Evolutionary conservation across 2,888 invertebrate species (phyloP).

Genomic region (Escarpia spicata): DNA sequence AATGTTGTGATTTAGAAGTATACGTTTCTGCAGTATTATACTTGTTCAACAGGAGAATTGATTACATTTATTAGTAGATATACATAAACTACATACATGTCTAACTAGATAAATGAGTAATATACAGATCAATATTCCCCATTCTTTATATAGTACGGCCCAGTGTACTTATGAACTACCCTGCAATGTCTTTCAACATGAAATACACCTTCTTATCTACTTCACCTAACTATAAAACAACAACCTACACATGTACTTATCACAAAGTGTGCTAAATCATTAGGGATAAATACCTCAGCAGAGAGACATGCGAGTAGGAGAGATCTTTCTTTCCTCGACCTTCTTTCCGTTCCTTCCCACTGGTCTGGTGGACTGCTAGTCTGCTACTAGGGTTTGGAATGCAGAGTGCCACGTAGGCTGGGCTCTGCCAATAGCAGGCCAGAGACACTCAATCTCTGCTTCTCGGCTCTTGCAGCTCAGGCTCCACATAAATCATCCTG

Average conservation of each 20-base stretch:
- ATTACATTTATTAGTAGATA: no score
- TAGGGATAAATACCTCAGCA: background rate
- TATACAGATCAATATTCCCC: background rate
- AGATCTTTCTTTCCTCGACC: background rate
- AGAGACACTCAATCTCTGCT: background rate
- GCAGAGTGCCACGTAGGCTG: background rate
- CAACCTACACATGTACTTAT: background rate
- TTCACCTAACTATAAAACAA: background rate
- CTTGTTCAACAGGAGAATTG: no score
- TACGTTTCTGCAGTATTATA: no score
- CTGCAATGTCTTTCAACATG: background rate
- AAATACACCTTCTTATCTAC: background rate
- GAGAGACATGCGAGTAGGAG: background rate
- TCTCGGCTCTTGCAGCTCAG: background rate
- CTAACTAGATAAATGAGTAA: background rate
- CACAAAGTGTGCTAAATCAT: background rate
- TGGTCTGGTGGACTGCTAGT: background rate
- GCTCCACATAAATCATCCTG: background rate
- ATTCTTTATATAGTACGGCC: background rate
- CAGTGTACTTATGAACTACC: background rate
- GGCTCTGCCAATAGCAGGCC: background rate
- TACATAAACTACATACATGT: background rate
- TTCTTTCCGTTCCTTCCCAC: background rate
- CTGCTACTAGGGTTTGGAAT: background rate
- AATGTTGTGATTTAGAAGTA: no score